Evolutionary conservation across 2,797 vertebrate species (phyloP), one percentile per base, ranked within the genome.

Genomic region (Antrozous pallidus): DNA sequence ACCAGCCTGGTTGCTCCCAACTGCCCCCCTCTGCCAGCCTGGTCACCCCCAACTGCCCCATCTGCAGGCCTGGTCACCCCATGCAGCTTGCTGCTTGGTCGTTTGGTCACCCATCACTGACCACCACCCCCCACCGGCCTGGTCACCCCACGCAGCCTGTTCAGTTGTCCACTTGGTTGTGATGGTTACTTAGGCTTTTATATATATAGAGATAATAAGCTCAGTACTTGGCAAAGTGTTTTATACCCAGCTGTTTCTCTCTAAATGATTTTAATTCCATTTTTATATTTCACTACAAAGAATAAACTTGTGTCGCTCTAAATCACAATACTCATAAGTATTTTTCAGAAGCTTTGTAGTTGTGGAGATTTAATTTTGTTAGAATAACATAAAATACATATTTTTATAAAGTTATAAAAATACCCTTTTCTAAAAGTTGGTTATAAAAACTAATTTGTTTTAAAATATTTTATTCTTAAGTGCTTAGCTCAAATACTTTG

Each of bases 331-430:
- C 40, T 36, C 82, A 93, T 67, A 65, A 71, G 81, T 84, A 71
- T 70, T 87, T 80, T 85, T 86, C 20, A 36, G 11, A 6, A 51
- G 40, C 73, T 91, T 86, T 88, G 61, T 83, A 49, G 63, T 74
- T 92, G 14, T 56, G 51, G 28, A 26, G 12, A 13, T n/a, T 92
- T 92, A 92, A 77, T 80, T 88, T 91, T 89, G 22, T 77, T 86
- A 40, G 36, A 51, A 63, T 78, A 54, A 92, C 11, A 71, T 75
- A 71, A 81, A 77, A 94, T 47, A 70, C 28, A 58, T 84, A 69
- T 71, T 81, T 77, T 49, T 92, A 20, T 78, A n/a, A 92, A 94
- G 65, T 81, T 65, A 70, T 71, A 79, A 86, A 92, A 86, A 73
- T 88, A 90, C 45, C 8, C 85, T 93, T 95, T 80, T 49, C 74